Base-by-base conservation (phyloP, 2,113 vertebrate species). In the Pipra filicauda region DNA sequence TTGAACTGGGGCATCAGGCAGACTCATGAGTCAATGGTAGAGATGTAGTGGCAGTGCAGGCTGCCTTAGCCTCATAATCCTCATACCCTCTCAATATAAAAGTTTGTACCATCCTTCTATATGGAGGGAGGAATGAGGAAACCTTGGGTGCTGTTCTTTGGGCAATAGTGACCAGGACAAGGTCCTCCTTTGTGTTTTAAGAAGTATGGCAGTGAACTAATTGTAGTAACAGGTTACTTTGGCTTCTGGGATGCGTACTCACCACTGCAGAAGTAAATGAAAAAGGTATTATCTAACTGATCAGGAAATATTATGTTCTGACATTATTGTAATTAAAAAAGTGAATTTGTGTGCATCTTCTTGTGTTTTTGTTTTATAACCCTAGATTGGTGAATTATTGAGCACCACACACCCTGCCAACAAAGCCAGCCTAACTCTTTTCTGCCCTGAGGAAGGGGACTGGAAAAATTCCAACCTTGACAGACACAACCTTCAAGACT, bases 381-480 rank as follows among this genome's bases (percentile, higher is more conserved):
- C 19, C 31, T 97, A 99, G 99, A 99, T 99, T 96, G 99, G 99
- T 84, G 99, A 99, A 97, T 97, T 99, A 94, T 94, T 99, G 96
- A 99, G 99, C 93, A 99, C 99, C 65, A 99, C 99, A 91, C 98
- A 99, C 81, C 99, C 99, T 93, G 99, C 98, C 94, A 99, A 99
- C 97, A 99, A 99, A 98, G 99, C 99, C 92, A 99, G 98, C 95
- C 92, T 99, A 80, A 99, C 99, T 51, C 98, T 99, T 24, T 99
- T 98, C 91, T 99, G 99, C 94, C 99, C 99, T 9, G 98, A 99
- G 81, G 99, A 99, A 97, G 99, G 99, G 1, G 99, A 99, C 62
- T 99, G 99, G 99, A 99, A 99, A 96, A 99, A 99, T 95, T 99
- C 99, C 66, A 99, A 99, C 91, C 97, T 99, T 89, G 99, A 99